Percentiles rank a stretch among this genome's conserved stretches.
These are phyloP conservation scores for Speoplatyrhinus poulsoni DNA, from an alignment of 2,113 vertebrate genomes.

Conservation along the genomic window DNA sequence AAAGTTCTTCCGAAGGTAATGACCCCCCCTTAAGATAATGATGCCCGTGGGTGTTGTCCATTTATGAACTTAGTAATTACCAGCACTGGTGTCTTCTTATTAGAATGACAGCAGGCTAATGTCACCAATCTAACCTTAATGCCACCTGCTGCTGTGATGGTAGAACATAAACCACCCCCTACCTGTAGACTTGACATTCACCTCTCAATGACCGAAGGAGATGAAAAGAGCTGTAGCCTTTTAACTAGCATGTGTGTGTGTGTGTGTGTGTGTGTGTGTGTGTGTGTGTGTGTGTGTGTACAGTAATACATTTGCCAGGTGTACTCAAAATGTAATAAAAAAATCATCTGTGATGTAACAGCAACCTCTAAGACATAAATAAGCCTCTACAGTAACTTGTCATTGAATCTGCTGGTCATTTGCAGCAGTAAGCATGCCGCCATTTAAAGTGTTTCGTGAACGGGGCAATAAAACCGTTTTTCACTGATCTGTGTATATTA, in stretches of 20 bases:
- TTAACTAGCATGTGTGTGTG: slow-evolving; percentile 13
- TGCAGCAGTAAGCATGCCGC: slow-evolving; percentile 26
- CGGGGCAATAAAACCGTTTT: slow-evolving; percentile 44
- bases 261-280: slow-evolving; percentile 16
- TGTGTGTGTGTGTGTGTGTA: slow-evolving; percentile 5
- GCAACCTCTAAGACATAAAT: slow-evolving; percentile 15
- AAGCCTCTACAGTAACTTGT: slow-evolving; percentile 23
- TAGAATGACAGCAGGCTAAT: slow-evolving; percentile 23
- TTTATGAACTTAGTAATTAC: slow-evolving; percentile 40
- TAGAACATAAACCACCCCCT: not conserved
- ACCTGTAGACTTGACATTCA: slow-evolving; percentile 44
- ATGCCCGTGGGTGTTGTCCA: slow-evolving; percentile 32
- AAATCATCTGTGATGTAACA: not conserved
- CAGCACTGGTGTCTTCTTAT: slow-evolving; percentile 1
- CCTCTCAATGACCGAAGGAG: not conserved
- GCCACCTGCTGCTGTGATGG: slow-evolving; percentile 33
- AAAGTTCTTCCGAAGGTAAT: slow-evolving; percentile 40
- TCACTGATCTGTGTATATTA: slow-evolving; percentile 15
- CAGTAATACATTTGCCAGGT: not conserved
- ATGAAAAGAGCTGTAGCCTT: not conserved
- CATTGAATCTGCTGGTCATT: slow-evolving; percentile 17
- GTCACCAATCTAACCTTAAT: slow-evolving; percentile 27
- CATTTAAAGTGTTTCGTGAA: slow-evolving; percentile 31
- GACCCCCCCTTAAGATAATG: slow-evolving; percentile 24
- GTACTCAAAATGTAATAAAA: not conserved